Percentiles rank a stretch among this genome's conserved stretches.
Conservation (phyloP, 2,888 invertebrate species). For the Scaptomyza flava region DNA sequence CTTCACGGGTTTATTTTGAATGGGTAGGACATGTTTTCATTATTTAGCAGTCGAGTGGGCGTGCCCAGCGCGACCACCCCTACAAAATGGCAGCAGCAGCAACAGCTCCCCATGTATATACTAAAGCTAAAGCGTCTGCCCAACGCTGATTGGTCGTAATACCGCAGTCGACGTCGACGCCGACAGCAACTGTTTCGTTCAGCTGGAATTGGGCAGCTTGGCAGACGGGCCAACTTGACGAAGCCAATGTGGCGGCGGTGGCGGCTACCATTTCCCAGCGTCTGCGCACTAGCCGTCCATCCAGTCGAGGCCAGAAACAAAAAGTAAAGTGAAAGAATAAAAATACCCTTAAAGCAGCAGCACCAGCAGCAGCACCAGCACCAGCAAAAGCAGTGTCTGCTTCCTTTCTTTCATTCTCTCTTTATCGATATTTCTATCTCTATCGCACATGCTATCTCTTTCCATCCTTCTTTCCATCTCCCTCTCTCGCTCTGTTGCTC, state of each 20-base stretch:
- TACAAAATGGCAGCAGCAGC: constrained; percentile 71
- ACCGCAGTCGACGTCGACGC: constrained; percentile 38
- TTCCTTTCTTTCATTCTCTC: constrained; percentile 2
- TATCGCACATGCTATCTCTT: constrained; percentile 4
- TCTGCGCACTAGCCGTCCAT: constrained; percentile 54
- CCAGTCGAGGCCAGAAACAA: constrained; percentile 32
- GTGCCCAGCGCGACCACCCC: constrained; percentile 69
- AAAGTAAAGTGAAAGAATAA: constrained; percentile 3
- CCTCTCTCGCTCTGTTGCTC: constrained; percentile 18
- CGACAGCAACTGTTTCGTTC: constrained; percentile 56
- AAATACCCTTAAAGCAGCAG: constrained; percentile 12
- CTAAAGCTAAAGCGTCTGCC: constrained; percentile 4
- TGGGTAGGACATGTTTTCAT: constrained; percentile 82
- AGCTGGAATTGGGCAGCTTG: constrained; percentile 71
- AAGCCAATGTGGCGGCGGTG: constrained; percentile 67
- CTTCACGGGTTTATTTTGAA: constrained; percentile 80
- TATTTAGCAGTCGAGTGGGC: constrained; percentile 79
- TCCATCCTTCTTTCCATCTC: not conserved
- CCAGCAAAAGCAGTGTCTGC: constrained; percentile 2
- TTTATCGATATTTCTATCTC: not conserved
- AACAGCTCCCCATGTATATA: constrained; percentile 50
- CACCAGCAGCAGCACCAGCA: not conserved
- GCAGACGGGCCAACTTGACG: constrained; percentile 60
- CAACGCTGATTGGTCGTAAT: constrained; percentile 55
- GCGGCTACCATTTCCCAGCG: constrained; percentile 44